Conservation (phyloP, 2,888 invertebrate species). For the Himalopsyche kuldschensis region DNA sequence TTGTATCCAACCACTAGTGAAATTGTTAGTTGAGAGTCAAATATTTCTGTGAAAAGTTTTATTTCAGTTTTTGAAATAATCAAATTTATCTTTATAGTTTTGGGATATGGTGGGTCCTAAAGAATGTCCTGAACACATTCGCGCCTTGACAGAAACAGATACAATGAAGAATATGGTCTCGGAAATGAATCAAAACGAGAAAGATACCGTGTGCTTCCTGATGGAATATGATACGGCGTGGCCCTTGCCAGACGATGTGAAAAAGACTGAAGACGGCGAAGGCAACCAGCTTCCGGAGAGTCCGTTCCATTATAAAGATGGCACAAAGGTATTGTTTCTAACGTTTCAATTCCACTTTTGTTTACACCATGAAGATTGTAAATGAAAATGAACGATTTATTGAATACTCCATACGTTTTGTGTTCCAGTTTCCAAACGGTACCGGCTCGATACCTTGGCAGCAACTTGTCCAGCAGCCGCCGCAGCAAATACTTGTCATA, state of each 20-base stretch:
- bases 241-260: conserved; percentile 18
- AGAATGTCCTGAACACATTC: conserved; percentile 23
- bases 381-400: too few relatives aligned
- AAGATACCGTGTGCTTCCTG: conserved; percentile 41
- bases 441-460: conserved; percentile 67
- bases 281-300: conserved; percentile 2
- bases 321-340: conserved; percentile 18
- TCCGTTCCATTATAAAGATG: conserved; percentile 34
- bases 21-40: too few relatives aligned
- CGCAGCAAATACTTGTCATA: conserved; percentile 84
- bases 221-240: conserved; percentile 52
- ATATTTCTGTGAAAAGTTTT: too few relatives aligned
- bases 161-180: conserved; percentile 19
- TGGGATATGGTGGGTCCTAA: conserved; percentile 33
- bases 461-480: conserved; percentile 75
- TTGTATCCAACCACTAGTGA: too few relatives aligned
- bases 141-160: conserved; percentile 25
- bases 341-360: background rate
- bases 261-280: conserved; percentile 16
- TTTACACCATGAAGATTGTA: background rate
- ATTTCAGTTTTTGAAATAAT: too few relatives aligned
- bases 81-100: conserved; percentile 22
- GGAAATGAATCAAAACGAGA: conserved; percentile 35
- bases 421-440: conserved; percentile 29
- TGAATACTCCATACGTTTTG: background rate